A percentile compares a stretch with the other conserved stretches of the same genome.
These are phyloP conservation scores for Capreolus pygargus DNA, from an alignment of 2,113 vertebrate species.

Conservation along the genomic window DNA sequence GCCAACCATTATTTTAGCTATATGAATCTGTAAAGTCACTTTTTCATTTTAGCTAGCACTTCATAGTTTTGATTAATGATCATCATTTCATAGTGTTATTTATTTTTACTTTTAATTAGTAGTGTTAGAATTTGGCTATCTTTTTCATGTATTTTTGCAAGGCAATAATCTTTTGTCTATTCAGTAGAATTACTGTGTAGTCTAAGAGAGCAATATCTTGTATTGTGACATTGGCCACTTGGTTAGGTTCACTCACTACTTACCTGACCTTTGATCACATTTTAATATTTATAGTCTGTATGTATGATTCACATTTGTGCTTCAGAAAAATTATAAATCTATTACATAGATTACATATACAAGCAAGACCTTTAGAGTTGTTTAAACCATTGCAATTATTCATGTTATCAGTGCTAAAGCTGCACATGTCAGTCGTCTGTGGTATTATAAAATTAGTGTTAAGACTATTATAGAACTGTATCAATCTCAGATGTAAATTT, in stretches of 20 bases:
- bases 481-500: constrained; percentile 22
- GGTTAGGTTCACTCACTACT: background rate
- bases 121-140: background rate
- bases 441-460: constrained; percentile 16
- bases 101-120: constrained; percentile 9
- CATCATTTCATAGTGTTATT: background rate
- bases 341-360: background rate
- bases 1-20: background rate
- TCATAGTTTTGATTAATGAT: constrained; percentile 18
- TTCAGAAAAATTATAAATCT: background rate
- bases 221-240: background rate
- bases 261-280: background rate
- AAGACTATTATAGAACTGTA: background rate
- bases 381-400: background rate
- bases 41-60: background rate
- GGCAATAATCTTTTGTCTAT: background rate
- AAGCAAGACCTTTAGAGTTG: background rate
- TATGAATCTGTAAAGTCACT: background rate
- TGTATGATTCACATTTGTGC: background rate
- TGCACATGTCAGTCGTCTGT: background rate
- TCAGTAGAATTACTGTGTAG: background rate
- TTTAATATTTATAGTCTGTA: background rate
- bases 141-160: constrained; percentile 1
- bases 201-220: background rate
- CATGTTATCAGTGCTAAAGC: background rate